Evolutionary conservation across 2,797 vertebrate genomes (phyloP).

Genomic region (Decapterus maruadsi): DNA sequence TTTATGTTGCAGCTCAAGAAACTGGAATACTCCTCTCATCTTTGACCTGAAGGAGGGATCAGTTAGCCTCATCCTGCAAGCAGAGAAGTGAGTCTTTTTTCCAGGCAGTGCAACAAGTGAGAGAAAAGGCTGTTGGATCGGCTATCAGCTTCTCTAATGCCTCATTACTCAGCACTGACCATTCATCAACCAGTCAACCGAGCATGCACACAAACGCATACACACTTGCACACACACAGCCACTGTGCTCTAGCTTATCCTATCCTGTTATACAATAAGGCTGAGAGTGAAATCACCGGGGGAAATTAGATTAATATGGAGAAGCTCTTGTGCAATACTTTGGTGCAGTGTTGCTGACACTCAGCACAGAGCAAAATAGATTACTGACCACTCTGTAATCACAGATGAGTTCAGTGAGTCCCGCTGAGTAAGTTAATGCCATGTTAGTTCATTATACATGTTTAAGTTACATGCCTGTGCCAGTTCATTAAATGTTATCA

Average conservation of each 20-base stretch:
- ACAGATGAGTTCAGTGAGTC: constrained; percentile 55
- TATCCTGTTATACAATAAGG: constrained; percentile 70
- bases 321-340: constrained; percentile 76
- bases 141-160: constrained; percentile 70
- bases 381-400: constrained; percentile 70
- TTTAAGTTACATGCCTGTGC: constrained; percentile 50
- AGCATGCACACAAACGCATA: constrained; percentile 26
- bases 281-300: constrained; percentile 72
- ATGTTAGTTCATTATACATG: constrained; percentile 50
- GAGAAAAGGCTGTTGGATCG: constrained; percentile 56
- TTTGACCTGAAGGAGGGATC: constrained; percentile 98
- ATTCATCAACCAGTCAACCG: constrained; percentile 55
- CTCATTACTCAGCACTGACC: constrained; percentile 67
- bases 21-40: constrained; percentile 99
- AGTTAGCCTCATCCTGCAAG: constrained; percentile 95
- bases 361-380: constrained; percentile 69
- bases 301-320: constrained; percentile 78
- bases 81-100: constrained; percentile 90
- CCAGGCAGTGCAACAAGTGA: constrained; percentile 55
- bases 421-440: constrained; percentile 53
- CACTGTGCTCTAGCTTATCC: constrained; percentile 57
- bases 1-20: constrained; percentile 88
- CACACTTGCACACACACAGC: constrained; percentile 28
- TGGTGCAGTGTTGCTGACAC: constrained; percentile 61
- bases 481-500: constrained; percentile 50